Base-by-base conservation (phyloP, 2,113 vertebrate genomes). In the Ia io region DNA sequence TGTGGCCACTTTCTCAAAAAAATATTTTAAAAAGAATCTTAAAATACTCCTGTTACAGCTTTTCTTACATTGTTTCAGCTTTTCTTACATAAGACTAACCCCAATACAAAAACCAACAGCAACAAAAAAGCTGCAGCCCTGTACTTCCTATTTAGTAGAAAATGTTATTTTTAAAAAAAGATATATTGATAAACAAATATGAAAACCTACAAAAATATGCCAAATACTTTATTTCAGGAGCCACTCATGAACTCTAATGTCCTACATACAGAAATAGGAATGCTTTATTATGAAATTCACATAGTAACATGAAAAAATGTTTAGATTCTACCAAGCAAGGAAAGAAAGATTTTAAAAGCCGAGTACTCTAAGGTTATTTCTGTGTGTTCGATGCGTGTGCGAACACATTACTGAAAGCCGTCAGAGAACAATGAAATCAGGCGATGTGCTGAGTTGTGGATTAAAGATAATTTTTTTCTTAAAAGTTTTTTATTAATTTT, bases 141-240 rank as follows among this genome's bases (percentile, higher is more conserved):
- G 6, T 28, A 51, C 88, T 22, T 73, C 28, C 61, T 90, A 40
- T 79, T 61, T 74, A 56, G 20, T 11, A 78, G 70, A 91, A 78
- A 56, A 71, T 74, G 61, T 63, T 28, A 44, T 74, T 14, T 44
- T 65, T 95, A 9, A 2, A 7, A n/a, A 73, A 59, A 49, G 25
- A 35, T 83, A 10, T 69, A 40, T 76, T 73, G 47, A 53, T 30
- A 78, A 94, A 85, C 4, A 85, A 42, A 40, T 59, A 53, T 51
- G 17, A 44, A 32, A 77, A 77, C 35, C 12, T 63, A 51, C 5
- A 49, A 96, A 78, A 80, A 63, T 14, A 40, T 4, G 63, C 17
- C 30, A 14, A 78, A 47, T 87, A 69, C 44, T 91, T 76, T 78
- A 73, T 86, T 86, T 94, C n/a, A 76, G 61, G 79, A 93, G 17